Evolutionary conservation across 2,797 vertebrate genomes (phyloP), one percentile per base, ranked within the genome.

Genomic region (Chaetophractus vellerosus): DNA sequence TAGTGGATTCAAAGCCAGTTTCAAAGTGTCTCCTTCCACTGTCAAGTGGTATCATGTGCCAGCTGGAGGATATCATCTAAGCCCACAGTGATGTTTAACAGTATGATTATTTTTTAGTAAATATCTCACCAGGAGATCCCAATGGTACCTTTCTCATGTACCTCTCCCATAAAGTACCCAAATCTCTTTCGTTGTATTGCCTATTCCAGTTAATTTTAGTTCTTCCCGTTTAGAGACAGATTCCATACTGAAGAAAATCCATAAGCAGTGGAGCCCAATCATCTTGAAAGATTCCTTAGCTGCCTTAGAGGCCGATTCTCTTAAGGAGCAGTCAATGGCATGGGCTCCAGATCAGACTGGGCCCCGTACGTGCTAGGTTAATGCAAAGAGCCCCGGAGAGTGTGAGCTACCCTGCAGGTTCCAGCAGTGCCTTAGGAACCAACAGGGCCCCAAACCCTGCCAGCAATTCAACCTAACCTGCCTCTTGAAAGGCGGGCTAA

Each of bases 151-250:
- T 96, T 88, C 57, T 85, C n/a, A 45, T n/a, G 9, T 36, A 16
- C 36, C 38, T 57, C 18, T 84, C 50, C n/a, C 23, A 31, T 41
- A 81, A 93, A 78, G 11, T 45, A 5, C 33, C 59, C 48, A 61
- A 2, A 52, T 59, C 6, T 63, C 21, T 48, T 64, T 64, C 68
- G 63, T 23, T 36, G 11, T 63, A 38, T 78, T 86, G 74, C 10
- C 14, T 24, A 86, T 78, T 72, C 33, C 11, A 41, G 48, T 8
- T 72, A 23, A 79, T 71, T 86, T 79, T 9, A 80, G 26, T 88
- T 93, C 31, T 88, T 85, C 28, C 9, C 18, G 26, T 19, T 79
- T 93, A 74, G 36, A 82, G 88, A 66, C 31, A 80, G 74, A 57
- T 79, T 2, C 45, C 41, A 63, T 38, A 41, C 9, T 33, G 23